These are phyloP conservation scores for Sweltsa coloradensis DNA, from an alignment of 1,140 invertebrate genomes.

Conservation along the genomic window DNA sequence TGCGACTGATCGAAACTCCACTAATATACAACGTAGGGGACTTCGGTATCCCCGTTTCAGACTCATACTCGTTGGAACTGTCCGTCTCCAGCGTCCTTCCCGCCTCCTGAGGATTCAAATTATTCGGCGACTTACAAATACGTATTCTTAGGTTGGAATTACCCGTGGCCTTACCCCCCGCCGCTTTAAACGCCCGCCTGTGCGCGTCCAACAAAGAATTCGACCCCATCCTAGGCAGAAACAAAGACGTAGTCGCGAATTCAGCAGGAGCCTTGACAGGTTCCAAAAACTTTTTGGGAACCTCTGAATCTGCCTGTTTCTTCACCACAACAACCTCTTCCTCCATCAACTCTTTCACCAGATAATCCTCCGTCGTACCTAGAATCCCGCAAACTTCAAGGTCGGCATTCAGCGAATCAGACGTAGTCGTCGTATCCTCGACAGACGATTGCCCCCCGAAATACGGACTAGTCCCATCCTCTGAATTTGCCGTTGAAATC, in stretches of 20 bases:
- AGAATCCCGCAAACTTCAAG: conserved; percentile 34
- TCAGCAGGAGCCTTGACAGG: conserved; percentile 8
- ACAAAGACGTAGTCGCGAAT: too few relatives aligned
- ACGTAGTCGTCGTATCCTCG: conserved; percentile 29
- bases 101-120: too few relatives aligned
- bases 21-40: conserved; percentile 44
- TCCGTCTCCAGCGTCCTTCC: conserved; percentile 30
- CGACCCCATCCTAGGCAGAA: too few relatives aligned
- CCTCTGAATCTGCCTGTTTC: too few relatives aligned
- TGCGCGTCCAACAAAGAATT: conserved; percentile 13
- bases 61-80: conserved; percentile 41
- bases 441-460: conserved; percentile 31
- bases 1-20: conserved; percentile 44
- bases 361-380: too few relatives aligned
- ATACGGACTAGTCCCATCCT: conserved; percentile 11
- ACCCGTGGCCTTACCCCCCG: conserved; percentile 10
- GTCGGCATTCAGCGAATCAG: conserved; percentile 35
- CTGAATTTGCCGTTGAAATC: conserved; percentile 1
- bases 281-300: too few relatives aligned
- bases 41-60: conserved; percentile 43
- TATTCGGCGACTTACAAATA: conserved; percentile 15
- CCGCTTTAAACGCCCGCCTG: conserved; percentile 12
- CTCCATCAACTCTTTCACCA: too few relatives aligned
- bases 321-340: too few relatives aligned
- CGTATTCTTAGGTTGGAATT: conserved; percentile 10